Conservation (phyloP, 2,888 invertebrate genomes). For the Drepana falcataria region DNA sequence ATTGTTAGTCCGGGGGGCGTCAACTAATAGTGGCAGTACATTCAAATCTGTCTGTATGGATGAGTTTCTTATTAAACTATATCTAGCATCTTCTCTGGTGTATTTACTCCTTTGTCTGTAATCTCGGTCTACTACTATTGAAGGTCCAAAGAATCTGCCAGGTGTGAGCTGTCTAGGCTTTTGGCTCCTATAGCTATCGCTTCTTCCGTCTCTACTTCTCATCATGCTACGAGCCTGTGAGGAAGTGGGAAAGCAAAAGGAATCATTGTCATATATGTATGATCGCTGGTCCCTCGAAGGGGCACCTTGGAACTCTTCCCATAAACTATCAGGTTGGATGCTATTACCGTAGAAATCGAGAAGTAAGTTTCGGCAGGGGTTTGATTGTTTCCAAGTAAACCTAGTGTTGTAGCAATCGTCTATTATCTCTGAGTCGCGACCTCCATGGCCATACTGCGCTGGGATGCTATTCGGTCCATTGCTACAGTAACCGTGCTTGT, state of each 20-base stretch:
- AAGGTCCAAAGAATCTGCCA: conserved; percentile 13
- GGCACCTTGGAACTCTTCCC: background rate
- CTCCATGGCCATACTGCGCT: conserved; percentile 13
- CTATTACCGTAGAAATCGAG: conserved; percentile 25
- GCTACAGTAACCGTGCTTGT: conserved; percentile 31
- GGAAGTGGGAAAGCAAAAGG: conserved; percentile 38
- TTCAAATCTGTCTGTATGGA: conserved; percentile 13
- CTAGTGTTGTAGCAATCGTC: conserved; percentile 29
- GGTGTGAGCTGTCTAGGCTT: conserved; percentile 5
- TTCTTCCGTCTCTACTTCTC: conserved; percentile 8
- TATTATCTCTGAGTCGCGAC: conserved; percentile 19
- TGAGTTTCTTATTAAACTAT: conserved; percentile 5
- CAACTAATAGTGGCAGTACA: background rate
- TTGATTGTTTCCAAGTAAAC: conserved; percentile 21
- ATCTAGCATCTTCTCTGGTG: background rate
- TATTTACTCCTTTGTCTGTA: background rate
- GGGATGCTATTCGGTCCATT: conserved; percentile 4
- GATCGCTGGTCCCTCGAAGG: conserved; percentile 1
- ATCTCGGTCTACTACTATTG: conserved; percentile 21
- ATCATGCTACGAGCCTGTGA: conserved; percentile 35
- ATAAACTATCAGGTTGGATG: background rate
- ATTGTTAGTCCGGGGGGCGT: background rate
- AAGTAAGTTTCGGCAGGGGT: conserved; percentile 27
- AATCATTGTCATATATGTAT: conserved; percentile 18
- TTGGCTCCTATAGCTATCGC: conserved; percentile 8